These are phyloP conservation scores for Triplophysa dalaica DNA, from an alignment of 2,113 vertebrate genomes.

Conservation along the genomic window DNA sequence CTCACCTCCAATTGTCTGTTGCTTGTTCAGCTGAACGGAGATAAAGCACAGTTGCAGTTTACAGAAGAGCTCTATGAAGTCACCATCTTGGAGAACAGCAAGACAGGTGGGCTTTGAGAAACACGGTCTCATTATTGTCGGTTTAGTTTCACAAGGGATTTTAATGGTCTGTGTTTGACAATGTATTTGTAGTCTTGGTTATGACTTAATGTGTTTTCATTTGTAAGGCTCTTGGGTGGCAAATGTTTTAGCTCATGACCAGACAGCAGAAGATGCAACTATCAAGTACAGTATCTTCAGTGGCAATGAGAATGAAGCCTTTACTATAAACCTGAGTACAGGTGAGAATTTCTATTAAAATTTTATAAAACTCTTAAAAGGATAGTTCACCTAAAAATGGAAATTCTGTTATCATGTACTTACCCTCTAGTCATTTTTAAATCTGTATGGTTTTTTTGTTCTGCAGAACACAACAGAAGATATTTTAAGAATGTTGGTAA, in stretches of 20 bases:
- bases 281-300: slow-evolving; percentile 82
- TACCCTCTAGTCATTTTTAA: too few species aligned
- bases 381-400: too few species aligned
- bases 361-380: too few species aligned
- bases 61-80: slow-evolving; percentile 75
- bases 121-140: too few species aligned
- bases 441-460: too few species aligned
- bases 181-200: too few species aligned
- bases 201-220: slow-evolving; percentile 9
- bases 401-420: too few species aligned
- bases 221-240: slow-evolving; percentile 79
- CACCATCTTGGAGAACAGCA: slow-evolving; percentile 79
- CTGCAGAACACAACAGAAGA: too few species aligned
- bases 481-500: too few species aligned
- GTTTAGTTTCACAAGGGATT: too few species aligned
- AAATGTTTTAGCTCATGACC: slow-evolving; percentile 78
- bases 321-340: slow-evolving; percentile 77
- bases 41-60: slow-evolving; percentile 77
- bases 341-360: slow-evolving; percentile 69
- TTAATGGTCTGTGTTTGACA: background rate
- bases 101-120: slow-evolving; percentile 71
- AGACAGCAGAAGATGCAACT: slow-evolving; percentile 58
- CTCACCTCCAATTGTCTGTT: slow-evolving; percentile 80
- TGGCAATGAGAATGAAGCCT: slow-evolving; percentile 77
- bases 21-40: slow-evolving; percentile 75